Percentiles rank a stretch among this genome's conserved stretches.
Conservation (phyloP, 2,888 invertebrate genomes). For the Willowsia nigromaculata region DNA sequence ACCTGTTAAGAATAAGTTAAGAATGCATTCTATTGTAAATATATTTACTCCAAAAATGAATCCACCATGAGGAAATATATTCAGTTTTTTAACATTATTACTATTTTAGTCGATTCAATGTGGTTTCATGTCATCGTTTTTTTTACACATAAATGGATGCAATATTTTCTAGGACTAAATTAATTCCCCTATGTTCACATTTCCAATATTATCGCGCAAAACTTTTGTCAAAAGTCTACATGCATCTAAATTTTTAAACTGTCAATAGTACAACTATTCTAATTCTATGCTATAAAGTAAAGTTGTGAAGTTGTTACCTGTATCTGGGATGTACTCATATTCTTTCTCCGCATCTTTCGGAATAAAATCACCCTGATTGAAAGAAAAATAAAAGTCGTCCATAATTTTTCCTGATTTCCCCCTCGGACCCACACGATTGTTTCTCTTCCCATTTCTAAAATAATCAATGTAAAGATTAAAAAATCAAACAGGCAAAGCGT, state of each 20-base stretch:
- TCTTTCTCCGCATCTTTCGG: conserved; percentile 23
- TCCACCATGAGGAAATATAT: neutral
- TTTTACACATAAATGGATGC: too few species aligned
- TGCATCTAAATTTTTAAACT: too few species aligned
- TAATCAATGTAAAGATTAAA: neutral
- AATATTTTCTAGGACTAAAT: too few species aligned
- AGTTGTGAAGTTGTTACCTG: too few species aligned
- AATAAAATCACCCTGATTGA: conserved; percentile 19
- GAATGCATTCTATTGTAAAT: neutral
- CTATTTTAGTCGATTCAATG: neutral
- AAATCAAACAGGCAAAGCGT: neutral
- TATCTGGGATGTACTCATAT: conserved; percentile 54
- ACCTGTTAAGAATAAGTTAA: too few species aligned
- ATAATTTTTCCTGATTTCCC: conserved; percentile 54
- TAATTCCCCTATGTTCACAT: too few species aligned
- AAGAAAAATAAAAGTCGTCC: conserved; percentile 65
- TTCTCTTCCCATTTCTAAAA: conserved; percentile 39
- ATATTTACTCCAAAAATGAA: neutral
- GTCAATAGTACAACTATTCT: too few species aligned
- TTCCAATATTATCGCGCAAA: too few species aligned
- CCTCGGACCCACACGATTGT: conserved; percentile 50
- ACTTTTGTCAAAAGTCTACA: too few species aligned
- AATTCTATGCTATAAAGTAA: too few species aligned
- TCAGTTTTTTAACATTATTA: neutral
- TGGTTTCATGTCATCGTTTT: too few species aligned